Conservation (phyloP, 2,797 vertebrate species). For the Xenops minutus region DNA sequence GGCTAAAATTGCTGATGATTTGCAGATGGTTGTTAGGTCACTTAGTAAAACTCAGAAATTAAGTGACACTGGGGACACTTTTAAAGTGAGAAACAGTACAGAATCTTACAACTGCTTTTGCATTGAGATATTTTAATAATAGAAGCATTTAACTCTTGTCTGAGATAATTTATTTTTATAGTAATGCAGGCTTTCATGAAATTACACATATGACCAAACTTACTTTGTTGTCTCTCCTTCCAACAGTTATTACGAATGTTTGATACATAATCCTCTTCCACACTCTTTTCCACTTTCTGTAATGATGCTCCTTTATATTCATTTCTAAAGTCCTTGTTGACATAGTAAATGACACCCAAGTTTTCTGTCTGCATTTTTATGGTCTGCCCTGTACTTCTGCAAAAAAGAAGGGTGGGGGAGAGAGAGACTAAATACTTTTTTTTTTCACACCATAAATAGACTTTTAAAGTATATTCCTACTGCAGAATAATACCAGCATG, state of each 20-base stretch:
- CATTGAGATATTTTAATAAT: not conserved
- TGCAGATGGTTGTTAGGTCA: not conserved
- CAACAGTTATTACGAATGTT: slow-evolving; percentile 97
- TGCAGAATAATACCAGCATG: not conserved
- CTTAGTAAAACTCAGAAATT: not conserved
- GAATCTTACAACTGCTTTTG: not conserved
- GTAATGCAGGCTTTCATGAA: not conserved
- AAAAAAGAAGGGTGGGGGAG: not conserved
- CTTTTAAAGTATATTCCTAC: not conserved
- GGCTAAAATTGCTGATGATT: not conserved
- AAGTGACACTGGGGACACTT: not conserved
- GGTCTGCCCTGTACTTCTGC: slow-evolving; percentile 91
- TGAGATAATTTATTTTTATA: not conserved
- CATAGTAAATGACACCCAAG: slow-evolving; percentile 88
- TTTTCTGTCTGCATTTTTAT: slow-evolving; percentile 93
- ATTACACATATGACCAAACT: slow-evolving; percentile 62
- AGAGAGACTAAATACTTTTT: not conserved
- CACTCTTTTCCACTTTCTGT: slow-evolving; percentile 94
- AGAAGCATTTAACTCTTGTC: not conserved
- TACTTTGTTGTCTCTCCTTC: slow-evolving; percentile 98
- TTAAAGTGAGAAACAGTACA: not conserved
- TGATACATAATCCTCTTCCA: slow-evolving; percentile 96
- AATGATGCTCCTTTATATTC: slow-evolving; percentile 90
- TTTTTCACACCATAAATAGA: not conserved
- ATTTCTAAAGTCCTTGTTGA: slow-evolving; percentile 92